Base-by-base conservation (phyloP, 2,113 vertebrate genomes). In the Chinchilla lanigera region DNA sequence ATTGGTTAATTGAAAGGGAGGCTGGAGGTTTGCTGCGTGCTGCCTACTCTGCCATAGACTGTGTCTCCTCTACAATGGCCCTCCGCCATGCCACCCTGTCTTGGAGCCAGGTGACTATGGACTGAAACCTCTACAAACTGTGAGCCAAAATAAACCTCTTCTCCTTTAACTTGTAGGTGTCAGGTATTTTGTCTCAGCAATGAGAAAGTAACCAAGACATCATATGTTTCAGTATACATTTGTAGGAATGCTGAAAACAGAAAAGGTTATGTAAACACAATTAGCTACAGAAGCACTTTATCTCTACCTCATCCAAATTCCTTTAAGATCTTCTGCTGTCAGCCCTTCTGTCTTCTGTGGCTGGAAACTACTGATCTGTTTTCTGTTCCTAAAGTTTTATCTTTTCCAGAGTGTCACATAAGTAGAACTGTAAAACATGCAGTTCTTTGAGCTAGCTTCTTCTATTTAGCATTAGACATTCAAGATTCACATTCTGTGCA, bases 301-400 rank as follows among this genome's bases (percentile, higher is more conserved):
- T 47, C n/a, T 30, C 5, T 4, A 33, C 33, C 20, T 4, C 7
- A 30, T 50, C 14, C 75, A 47, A 41, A 38, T 30, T 30, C 8
- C 5, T 22, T 44, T 1, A 8, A 54, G 50, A 28, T 87, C 26
- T 28, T n/a, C 8, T 65, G 7, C 56, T 65, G 16, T 71, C n/a
- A 47, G 4, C 1, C 11, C 2, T 61, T 22, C 30, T n/a, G 20
- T 75, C 6, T 3, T 1, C 6, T 52, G 7, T 19, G 28, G 7
- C 77, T 83, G 22, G 56, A 26, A 84, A 19, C 14, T n/a, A 89
- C 44, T 84, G 2, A 56, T 56, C n/a, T 65, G 5, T 61, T 65
- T 38, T 67, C 4, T 50, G 2, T 38, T 33, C 26, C 9, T 71
- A 14, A 41, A 44, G 35, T 44, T 44, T 63, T 83, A 30, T n/a